A percentile compares a stretch with the other conserved stretches of the same genome.
Evolutionary conservation across 1,140 invertebrate genomes (phyloP).

Genomic region (Gerris buenoi): DNA sequence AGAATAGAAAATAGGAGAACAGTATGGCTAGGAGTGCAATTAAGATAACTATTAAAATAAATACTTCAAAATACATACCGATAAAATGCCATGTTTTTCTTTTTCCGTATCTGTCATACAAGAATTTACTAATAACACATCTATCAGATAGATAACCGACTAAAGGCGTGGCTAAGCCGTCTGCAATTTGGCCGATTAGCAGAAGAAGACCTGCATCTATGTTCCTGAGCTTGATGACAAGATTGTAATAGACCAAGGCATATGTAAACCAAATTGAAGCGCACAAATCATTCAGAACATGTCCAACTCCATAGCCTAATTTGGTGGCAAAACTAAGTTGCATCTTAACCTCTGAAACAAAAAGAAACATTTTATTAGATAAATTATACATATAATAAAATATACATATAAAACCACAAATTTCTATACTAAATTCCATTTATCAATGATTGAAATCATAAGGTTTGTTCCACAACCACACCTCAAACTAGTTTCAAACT

Average conservation of each 20-base stretch:
- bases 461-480: too few species aligned
- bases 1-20: too few species aligned
- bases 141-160: slow-evolving; percentile 75
- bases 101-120: slow-evolving; percentile 55
- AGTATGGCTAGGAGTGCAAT: too few species aligned
- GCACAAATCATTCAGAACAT: slow-evolving; percentile 87
- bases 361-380: too few species aligned
- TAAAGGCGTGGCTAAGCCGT: slow-evolving; percentile 77
- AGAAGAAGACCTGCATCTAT: slow-evolving; percentile 60
- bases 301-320: slow-evolving; percentile 51
- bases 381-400: too few species aligned
- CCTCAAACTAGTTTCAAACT: too few species aligned
- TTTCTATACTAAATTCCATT: too few species aligned
- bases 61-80: slow-evolving; percentile 40
- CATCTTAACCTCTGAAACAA: slow-evolving; percentile 9
- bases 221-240: slow-evolving; percentile 62
- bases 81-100: slow-evolving; percentile 85
- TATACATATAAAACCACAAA: too few species aligned
- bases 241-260: slow-evolving; percentile 79
- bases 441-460: too few species aligned
- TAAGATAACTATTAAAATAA: too few species aligned
- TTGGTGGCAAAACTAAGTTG: slow-evolving; percentile 10
- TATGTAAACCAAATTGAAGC: slow-evolving; percentile 97
- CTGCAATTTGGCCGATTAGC: slow-evolving; percentile 74
- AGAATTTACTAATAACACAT: slow-evolving; percentile 29